Evolutionary conservation across 2,888 invertebrate species (phyloP).

Genomic region (Tenthredo livida): DNA sequence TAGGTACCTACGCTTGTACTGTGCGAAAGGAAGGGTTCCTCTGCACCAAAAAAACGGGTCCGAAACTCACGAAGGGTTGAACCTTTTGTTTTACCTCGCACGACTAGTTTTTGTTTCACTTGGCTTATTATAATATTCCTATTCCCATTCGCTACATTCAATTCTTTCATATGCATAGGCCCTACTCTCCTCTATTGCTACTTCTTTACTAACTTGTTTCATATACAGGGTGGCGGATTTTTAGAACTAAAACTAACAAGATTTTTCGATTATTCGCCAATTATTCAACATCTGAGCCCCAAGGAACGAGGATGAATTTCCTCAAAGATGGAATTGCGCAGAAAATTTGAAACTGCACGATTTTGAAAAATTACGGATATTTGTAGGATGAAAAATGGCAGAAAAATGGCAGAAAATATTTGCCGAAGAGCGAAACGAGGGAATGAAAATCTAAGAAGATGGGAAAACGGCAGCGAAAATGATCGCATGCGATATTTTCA

Average conservation of each 20-base stretch:
- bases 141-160: conserved; percentile 45
- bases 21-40: conserved; percentile 27
- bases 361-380: too few species aligned
- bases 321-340: too few species aligned
- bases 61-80: conserved; percentile 54
- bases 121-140: conserved; percentile 72
- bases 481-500: neutral
- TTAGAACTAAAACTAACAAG: neutral
- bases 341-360: too few species aligned
- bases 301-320: too few species aligned
- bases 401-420: too few species aligned
- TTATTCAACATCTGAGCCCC: too few species aligned
- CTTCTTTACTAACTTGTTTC: neutral
- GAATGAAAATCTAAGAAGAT: neutral
- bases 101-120: conserved; percentile 76
- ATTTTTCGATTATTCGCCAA: neutral
- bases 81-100: conserved; percentile 74
- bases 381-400: neutral
- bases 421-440: too few species aligned
- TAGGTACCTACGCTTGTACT: neutral
- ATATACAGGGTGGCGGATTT: neutral
- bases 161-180: conserved; percentile 21
- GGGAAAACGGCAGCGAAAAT: neutral
- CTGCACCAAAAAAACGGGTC: neutral
- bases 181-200: neutral